phyloP scores from a whole-genome alignment of 2,797 vertebrate species.

The Pogoniulus pusillus region DNA sequence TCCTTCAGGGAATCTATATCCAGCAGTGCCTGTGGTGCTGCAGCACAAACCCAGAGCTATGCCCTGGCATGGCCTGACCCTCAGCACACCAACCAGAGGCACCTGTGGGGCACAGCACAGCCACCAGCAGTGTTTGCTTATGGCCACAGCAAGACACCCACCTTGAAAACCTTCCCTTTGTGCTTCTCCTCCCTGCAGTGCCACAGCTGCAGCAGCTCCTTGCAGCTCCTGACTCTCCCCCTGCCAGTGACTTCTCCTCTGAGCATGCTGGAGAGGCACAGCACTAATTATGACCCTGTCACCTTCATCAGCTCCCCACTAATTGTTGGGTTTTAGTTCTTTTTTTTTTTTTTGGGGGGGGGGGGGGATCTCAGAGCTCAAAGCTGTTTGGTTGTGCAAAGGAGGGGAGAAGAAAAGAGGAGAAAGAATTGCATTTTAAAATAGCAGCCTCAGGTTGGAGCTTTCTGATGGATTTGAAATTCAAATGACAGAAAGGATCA shows the following conservation, averaged over 20 bases:
- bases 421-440: conserved; percentile 56
- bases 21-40: background rate
- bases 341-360: too few species aligned
- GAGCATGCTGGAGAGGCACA: conserved; percentile 66
- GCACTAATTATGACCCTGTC: conserved; percentile 79
- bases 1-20: background rate
- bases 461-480: conserved; percentile 55
- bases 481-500: conserved; percentile 65
- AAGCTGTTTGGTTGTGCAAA: conserved; percentile 66
- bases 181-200: background rate
- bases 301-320: conserved; percentile 76
- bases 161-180: background rate
- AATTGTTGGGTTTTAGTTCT: conserved; percentile 53
- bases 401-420: conserved; percentile 61
- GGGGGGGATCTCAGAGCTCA: conserved; percentile 52
- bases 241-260: conserved; percentile 63
- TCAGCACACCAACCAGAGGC: background rate
- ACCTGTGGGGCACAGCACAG: rapidly evolving
- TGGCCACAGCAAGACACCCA: rapidly evolving
- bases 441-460: conserved; percentile 3
- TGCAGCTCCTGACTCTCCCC: conserved; percentile 59
- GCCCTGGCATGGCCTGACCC: background rate
- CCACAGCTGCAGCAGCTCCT: conserved; percentile 22
- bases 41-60: background rate
- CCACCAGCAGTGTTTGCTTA: background rate